These are phyloP conservation scores for Pristionchus entomophagus DNA, from an alignment of 2,888 invertebrate genomes.

Conservation along the genomic window DNA sequence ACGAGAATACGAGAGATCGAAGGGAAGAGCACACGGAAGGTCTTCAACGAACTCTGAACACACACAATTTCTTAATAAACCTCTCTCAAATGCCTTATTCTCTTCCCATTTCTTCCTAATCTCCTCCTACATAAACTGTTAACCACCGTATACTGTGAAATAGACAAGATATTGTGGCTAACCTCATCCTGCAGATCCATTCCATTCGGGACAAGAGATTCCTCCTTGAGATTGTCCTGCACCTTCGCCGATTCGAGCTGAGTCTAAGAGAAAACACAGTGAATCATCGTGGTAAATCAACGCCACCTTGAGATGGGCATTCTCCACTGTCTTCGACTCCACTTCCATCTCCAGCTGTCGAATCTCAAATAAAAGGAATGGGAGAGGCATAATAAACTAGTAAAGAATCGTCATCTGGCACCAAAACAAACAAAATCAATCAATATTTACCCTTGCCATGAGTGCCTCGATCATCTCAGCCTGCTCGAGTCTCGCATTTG, in stretches of 20 bases:
- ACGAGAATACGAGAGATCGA: not conserved
- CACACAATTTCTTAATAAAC: too few species aligned
- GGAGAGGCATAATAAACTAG: too few species aligned
- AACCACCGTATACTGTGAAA: not conserved
- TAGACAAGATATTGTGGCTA: not conserved
- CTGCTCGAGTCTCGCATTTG: not conserved
- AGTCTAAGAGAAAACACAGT: not conserved
- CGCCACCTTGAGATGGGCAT: not conserved
- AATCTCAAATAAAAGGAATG: too few species aligned
- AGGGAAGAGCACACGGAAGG: constrained; percentile 8
- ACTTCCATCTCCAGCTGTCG: not conserved
- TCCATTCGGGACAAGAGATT: not conserved
- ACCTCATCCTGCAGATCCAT: not conserved
- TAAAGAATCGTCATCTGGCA: too few species aligned
- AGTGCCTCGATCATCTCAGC: not conserved
- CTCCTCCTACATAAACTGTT: too few species aligned
- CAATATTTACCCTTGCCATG: not conserved
- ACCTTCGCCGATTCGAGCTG: not conserved
- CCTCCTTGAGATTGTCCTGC: not conserved
- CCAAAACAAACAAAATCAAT: not conserved
- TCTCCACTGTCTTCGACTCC: not conserved
- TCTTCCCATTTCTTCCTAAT: too few species aligned
- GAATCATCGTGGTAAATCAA: too few species aligned
- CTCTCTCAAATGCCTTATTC: too few species aligned
- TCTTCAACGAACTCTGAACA: not conserved